phyloP scores from a whole-genome alignment of 2,797 vertebrate genomes.

The Tympanoctomys barrerae region DNA sequence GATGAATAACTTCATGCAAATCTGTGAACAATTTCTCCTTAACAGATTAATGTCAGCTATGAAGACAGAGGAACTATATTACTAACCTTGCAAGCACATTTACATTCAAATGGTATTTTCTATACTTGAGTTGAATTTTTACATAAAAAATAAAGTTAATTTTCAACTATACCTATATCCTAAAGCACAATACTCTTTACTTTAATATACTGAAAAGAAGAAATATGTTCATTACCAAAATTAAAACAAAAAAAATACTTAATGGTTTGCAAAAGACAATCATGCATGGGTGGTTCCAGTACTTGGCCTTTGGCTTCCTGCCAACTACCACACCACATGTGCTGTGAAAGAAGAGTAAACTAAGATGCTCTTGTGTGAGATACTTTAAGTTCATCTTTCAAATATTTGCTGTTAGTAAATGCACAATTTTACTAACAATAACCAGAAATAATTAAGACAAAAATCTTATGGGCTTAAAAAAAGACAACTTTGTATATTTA shows the following conservation, averaged over 20 bases:
- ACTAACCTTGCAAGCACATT: constrained; percentile 50
- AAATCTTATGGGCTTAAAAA: constrained; percentile 11
- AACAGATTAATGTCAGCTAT: constrained; percentile 45
- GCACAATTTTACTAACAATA: background rate
- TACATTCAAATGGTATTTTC: constrained; percentile 35
- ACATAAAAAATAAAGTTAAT: constrained; percentile 50
- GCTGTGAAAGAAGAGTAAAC: constrained; percentile 62
- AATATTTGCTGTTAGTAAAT: constrained; percentile 44
- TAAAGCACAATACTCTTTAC: constrained; percentile 60
- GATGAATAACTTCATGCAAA: constrained; percentile 58
- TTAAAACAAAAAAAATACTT: constrained; percentile 54
- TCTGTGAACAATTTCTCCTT: constrained; percentile 18
- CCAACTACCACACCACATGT: constrained; percentile 42
- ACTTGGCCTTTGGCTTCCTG: constrained; percentile 56
- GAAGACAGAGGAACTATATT: constrained; percentile 42
- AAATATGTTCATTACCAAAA: constrained; percentile 62
- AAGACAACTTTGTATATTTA: background rate
- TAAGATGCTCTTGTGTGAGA: constrained; percentile 36
- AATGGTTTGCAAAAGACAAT: constrained; percentile 36
- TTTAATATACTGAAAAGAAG: background rate
- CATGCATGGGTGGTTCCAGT: constrained; percentile 10
- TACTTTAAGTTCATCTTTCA: constrained; percentile 52
- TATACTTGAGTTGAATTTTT: constrained; percentile 54
- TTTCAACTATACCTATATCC: constrained; percentile 50
- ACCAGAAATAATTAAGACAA: constrained; percentile 60